Percentiles rank a stretch among this genome's conserved stretches.
Conservation (phyloP, 2,888 invertebrate genomes). For the Pammene aurita region DNA sequence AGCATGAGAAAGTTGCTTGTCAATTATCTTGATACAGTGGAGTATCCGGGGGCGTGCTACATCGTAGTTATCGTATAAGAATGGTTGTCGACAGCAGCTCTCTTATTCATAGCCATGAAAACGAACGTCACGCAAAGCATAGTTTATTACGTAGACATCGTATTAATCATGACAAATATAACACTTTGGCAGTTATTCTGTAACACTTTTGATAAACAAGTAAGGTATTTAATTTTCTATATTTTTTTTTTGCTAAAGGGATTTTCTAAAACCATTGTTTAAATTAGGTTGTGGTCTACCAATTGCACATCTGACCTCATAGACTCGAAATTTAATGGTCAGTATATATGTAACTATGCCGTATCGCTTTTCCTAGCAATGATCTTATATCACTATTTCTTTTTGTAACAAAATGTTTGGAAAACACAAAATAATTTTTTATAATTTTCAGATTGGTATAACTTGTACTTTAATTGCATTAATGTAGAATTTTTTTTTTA, state of each 20-base stretch:
- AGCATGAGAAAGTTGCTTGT: conserved; percentile 39
- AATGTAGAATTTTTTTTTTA: too few relatives aligned
- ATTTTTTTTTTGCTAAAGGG: neutral
- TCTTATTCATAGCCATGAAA: conserved; percentile 35
- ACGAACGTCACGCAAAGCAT: conserved; percentile 31
- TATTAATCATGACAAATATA: conserved; percentile 20
- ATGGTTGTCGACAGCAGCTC: conserved; percentile 28
- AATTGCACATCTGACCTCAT: too few relatives aligned
- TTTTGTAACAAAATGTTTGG: too few relatives aligned
- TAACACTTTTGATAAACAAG: neutral
- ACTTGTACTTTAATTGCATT: too few relatives aligned
- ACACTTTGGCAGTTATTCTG: conserved; percentile 2
- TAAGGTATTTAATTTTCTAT: neutral
- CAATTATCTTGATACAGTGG: conserved; percentile 40
- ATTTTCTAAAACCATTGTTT: too few relatives aligned
- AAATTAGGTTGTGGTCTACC: too few relatives aligned
- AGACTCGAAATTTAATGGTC: too few relatives aligned
- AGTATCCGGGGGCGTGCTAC: conserved; percentile 30
- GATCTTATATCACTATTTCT: too few relatives aligned
- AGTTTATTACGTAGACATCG: conserved; percentile 24
- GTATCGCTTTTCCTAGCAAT: too few relatives aligned
- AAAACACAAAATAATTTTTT: too few relatives aligned
- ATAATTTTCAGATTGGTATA: too few relatives aligned
- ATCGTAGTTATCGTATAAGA: conserved; percentile 34
- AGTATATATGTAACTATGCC: too few relatives aligned